Conservation (phyloP, 2,113 vertebrate genomes). For the Cathartes aura region DNA sequence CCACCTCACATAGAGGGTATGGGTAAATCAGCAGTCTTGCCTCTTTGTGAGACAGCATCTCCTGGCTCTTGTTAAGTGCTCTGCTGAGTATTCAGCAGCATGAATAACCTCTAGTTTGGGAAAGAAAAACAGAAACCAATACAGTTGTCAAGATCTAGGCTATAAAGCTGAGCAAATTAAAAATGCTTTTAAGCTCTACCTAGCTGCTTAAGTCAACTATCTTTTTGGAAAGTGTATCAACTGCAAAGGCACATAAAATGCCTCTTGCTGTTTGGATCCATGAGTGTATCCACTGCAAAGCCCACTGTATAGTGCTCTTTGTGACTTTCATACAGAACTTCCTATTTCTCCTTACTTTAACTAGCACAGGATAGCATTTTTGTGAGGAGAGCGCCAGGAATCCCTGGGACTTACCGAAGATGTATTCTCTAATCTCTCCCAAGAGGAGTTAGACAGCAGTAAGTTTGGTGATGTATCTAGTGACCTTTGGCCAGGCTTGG, state of each 20-base stretch:
- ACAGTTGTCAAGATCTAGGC: neutral
- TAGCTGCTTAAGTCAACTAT: neutral
- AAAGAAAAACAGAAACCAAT: neutral
- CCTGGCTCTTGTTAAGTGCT: neutral
- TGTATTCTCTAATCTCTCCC: neutral
- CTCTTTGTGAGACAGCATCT: neutral
- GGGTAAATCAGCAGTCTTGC: neutral
- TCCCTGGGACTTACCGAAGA: conserved; percentile 12
- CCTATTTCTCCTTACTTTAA: neutral
- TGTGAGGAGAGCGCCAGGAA: neutral
- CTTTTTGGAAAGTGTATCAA: neutral
- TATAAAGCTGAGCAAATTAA: neutral
- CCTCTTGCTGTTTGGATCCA: neutral
- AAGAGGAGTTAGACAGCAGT: neutral
- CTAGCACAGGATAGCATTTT: neutral
- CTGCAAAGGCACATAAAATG: neutral
- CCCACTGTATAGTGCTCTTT: neutral
- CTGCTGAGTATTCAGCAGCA: neutral
- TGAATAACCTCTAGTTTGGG: neutral
- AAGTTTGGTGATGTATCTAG: neutral
- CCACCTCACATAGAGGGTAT: neutral
- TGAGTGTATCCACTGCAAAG: neutral
- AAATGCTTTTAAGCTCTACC: neutral
- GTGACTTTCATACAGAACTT: neutral
- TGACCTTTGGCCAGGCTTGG: neutral